A percentile compares a stretch with the other conserved stretches of the same genome.
These are phyloP conservation scores for Lithosia quadra DNA, from an alignment of 2,888 invertebrate genomes.

Conservation along the genomic window DNA sequence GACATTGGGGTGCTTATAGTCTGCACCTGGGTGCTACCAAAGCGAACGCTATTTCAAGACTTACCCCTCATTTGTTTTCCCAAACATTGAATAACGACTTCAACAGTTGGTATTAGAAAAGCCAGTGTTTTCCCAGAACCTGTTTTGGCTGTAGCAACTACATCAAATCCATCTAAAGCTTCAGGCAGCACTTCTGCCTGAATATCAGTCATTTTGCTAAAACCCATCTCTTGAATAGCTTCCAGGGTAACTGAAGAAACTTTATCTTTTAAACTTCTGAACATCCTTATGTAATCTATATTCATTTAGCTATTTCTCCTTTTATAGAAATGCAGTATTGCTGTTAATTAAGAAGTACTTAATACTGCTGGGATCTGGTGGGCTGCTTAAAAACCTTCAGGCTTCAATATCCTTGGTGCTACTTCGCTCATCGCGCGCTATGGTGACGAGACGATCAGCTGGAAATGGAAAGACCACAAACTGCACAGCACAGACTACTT, in stretches of 20 bases:
- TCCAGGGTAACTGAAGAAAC: conserved; percentile 92
- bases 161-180: conserved; percentile 95
- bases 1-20: no score
- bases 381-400: no score
- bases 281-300: conserved; percentile 66
- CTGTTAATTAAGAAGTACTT: neutral
- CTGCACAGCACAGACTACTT: no score
- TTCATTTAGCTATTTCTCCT: conserved; percentile 53
- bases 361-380: neutral
- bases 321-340: neutral
- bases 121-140: conserved; percentile 99
- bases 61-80: conserved; percentile 56
- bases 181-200: conserved; percentile 95
- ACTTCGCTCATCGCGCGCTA: no score
- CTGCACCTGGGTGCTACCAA: no score
- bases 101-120: conserved; percentile 97
- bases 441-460: no score
- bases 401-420: no score
- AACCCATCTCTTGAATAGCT: conserved; percentile 95
- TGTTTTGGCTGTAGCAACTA: conserved; percentile 98
- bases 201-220: conserved; percentile 97
- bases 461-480: no score
- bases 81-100: conserved; percentile 90
- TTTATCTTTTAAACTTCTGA: conserved; percentile 86
- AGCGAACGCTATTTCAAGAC: conserved; percentile 1